Conservation (phyloP, 2,888 invertebrate species). For the Poecilobothrus nobilitatus region DNA sequence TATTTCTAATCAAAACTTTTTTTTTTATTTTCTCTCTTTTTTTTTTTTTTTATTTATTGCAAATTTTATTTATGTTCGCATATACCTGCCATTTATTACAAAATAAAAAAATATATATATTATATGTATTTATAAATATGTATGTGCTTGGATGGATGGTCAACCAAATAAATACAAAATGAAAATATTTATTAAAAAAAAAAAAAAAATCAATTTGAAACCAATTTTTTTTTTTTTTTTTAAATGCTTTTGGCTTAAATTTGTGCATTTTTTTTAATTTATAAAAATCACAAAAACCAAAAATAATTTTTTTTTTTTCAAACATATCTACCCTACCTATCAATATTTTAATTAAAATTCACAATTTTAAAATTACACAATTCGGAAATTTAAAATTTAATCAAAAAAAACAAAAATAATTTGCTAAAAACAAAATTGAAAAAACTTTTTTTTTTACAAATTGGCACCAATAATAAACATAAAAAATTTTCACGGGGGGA, state of each 20-base stretch:
- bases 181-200: not conserved
- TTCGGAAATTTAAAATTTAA: not conserved
- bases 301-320: no score
- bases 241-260: constrained; percentile 12
- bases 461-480: not conserved
- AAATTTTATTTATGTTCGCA: constrained; percentile 10
- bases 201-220: constrained; percentile 12
- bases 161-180: constrained; percentile 25
- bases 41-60: not conserved
- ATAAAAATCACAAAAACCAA: constrained; percentile 14
- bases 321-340: no score
- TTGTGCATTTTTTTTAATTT: constrained; percentile 8
- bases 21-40: not conserved
- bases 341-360: no score
- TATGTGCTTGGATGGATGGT: constrained; percentile 40
- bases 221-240: no score
- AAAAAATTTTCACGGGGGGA: not conserved
- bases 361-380: constrained; percentile 18
- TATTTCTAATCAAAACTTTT: constrained; percentile 7
- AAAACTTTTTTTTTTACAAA: constrained; percentile 17
- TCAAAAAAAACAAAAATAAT: no score
- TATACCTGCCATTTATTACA: not conserved
- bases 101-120: not conserved
- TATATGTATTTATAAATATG: not conserved
- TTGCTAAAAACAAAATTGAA: no score